Base-by-base conservation (phyloP, 2,113 vertebrate species). In the Rhinolophus sinicus region DNA sequence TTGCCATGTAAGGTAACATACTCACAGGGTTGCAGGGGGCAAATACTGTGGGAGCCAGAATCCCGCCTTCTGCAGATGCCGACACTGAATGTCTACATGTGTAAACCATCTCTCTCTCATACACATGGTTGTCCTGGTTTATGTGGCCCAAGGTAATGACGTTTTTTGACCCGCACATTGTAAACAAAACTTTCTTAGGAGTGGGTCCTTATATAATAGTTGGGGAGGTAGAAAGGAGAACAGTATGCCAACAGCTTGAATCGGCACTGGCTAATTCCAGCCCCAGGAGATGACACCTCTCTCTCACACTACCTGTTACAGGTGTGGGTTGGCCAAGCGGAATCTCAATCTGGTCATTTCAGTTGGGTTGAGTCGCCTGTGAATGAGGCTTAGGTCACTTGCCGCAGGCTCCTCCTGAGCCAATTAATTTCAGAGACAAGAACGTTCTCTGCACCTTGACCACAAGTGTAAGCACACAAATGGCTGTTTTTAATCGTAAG, bases 381-480 rank as follows among this genome's bases (percentile, higher is more conserved):
- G 67, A 91, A 33, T 2, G 12, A 62, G 67, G 33, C 62, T 52
- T 15, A 11, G 62, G 19, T 62, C 88, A 62, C 50, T 44, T 8
- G 2, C 54, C 26, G 28, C 35, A 50, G 38, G n/a, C 44, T 78
- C 93, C 76, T n/a, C 8, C 0, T 50, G 40, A 88, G 19, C 95
- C 90, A 92, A 88, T 81, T 80, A 93, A 50, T 54, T 85, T 96
- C 50, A 50, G 64, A 83, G 13, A 35, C 2, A 2, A 35, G 76
- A 91, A 85, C 10, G 14, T 8, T 40, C 58, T 64, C 67, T 33
- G 47, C 19, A 44, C 35, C 83, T 76, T 75, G 64, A 78, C 33
- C 58, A n/a, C 21, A 90, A 58, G n/a, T 87, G 76, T 82, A 84
- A 75, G 52, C 80, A 94, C 75, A 64, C 64, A 73, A 35, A 75